A percentile compares a stretch with the other conserved stretches of the same genome.
Conservation (phyloP, 1,140 invertebrate genomes). For the Rhynchophorus ferrugineus region DNA sequence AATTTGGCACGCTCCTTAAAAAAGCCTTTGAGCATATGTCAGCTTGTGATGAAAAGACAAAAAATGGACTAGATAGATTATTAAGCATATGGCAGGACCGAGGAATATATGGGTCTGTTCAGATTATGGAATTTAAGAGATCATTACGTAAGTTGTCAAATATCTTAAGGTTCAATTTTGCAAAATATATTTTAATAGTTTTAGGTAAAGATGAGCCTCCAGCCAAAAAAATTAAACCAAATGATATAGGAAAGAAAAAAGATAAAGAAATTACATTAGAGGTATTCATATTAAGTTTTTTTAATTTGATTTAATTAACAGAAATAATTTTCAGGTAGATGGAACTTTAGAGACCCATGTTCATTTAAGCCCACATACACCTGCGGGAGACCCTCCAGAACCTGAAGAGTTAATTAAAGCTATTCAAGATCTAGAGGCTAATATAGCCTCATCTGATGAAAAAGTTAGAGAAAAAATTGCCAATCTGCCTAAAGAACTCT, state of each 20-base stretch:
- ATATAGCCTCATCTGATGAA: conserved; percentile 87
- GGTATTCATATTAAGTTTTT: conserved; percentile 17
- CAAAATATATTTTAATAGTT: conserved; percentile 19
- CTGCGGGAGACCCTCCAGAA: conserved; percentile 74
- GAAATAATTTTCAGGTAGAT: conserved; percentile 49
- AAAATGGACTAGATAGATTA: conserved; percentile 70
- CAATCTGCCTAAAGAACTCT: conserved; percentile 87
- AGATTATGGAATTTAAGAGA: conserved; percentile 66
- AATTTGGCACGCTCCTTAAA: conserved; percentile 67
- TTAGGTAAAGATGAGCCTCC: conserved; percentile 41
- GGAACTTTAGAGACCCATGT: conserved; percentile 65
- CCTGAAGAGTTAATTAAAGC: conserved; percentile 80
- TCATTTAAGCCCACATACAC: conserved; percentile 67
- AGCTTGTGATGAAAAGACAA: conserved; percentile 66
- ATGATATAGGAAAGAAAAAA: conserved; percentile 34
- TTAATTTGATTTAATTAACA: neutral
- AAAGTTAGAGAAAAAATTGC: conserved; percentile 86
- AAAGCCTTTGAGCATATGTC: conserved; percentile 79
- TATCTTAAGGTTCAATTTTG: neutral
- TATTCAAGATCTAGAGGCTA: conserved; percentile 72
- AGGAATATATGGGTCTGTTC: conserved; percentile 74
- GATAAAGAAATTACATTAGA: conserved; percentile 38
- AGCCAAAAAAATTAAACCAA: conserved; percentile 42
- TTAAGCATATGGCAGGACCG: conserved; percentile 89
- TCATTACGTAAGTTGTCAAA: conserved; percentile 44